Conservation (phyloP, 2,797 vertebrate species). For the Darevskia nairensis region DNA sequence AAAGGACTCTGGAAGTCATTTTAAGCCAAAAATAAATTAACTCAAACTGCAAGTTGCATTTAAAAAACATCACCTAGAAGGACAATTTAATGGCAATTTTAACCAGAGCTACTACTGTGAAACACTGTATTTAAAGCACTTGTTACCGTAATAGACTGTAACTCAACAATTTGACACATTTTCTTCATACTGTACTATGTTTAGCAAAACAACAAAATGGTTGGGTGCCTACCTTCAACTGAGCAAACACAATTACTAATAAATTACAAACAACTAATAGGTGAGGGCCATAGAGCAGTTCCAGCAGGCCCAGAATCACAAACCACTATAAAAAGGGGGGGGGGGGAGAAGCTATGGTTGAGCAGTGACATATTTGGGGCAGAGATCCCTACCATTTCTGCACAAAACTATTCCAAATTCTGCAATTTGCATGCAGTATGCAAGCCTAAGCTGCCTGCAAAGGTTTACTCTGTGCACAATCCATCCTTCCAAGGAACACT, state of each 20-base stretch:
- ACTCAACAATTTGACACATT: constrained; percentile 14
- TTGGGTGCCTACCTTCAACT: constrained; percentile 12
- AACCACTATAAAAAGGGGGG: neutral
- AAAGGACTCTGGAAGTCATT: neutral
- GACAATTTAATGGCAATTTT: neutral
- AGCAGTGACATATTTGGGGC: neutral
- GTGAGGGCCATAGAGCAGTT: neutral
- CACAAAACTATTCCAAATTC: neutral
- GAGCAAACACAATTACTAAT: constrained; percentile 24
- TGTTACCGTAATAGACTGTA: constrained; percentile 26
- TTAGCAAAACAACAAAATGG: constrained; percentile 31
- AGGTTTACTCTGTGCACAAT: neutral
- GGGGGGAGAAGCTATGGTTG: neutral
- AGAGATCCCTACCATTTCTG: neutral
- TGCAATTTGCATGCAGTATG: neutral
- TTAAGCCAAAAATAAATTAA: constrained; percentile 3
- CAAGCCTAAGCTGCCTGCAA: neutral
- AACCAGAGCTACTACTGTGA: constrained; percentile 40
- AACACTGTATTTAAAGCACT: constrained; percentile 31
- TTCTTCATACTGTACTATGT: neutral
- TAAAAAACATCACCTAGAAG: neutral
- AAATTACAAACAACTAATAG: neutral
- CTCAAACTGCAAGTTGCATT: neutral
- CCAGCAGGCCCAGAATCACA: constrained; percentile 20
- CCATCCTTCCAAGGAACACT: neutral